These are phyloP conservation scores for Machimus rusticus DNA, from an alignment of 2,888 invertebrate species.

Conservation along the genomic window DNA sequence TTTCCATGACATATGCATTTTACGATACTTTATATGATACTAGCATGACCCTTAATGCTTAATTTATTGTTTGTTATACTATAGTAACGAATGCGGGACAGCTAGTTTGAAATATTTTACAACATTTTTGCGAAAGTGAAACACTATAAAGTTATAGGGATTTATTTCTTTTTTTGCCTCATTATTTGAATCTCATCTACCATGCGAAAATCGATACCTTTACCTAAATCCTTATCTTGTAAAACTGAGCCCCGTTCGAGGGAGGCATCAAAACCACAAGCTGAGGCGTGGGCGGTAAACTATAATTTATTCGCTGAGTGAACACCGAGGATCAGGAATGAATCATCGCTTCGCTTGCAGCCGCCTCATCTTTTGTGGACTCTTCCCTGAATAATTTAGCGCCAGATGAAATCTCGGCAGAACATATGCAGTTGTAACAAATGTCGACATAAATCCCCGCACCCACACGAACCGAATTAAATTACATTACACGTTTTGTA, in stretches of 20 bases:
- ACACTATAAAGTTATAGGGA: background rate
- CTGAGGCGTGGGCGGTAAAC: background rate
- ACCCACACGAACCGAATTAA: slow-evolving; percentile 17
- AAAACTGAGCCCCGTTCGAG: background rate
- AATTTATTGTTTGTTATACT: no score
- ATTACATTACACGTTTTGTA: slow-evolving; percentile 34
- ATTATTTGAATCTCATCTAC: background rate
- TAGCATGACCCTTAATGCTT: no score
- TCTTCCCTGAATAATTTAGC: background rate
- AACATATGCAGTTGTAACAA: background rate
- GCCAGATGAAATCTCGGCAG: background rate
- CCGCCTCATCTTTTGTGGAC: background rate
- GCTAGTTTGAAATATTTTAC: no score
- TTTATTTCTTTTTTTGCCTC: background rate
- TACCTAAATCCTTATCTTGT: background rate
- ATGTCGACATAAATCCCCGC: slow-evolving; percentile 16
- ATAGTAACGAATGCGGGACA: no score
- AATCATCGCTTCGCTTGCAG: background rate
- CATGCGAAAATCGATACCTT: background rate
- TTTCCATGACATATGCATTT: no score
- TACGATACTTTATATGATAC: no score
- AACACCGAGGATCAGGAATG: background rate
- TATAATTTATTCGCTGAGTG: background rate
- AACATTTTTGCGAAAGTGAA: background rate
- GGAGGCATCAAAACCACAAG: background rate